phyloP scores from a whole-genome alignment of 2,797 vertebrate species.

The Selene dorsalis region DNA sequence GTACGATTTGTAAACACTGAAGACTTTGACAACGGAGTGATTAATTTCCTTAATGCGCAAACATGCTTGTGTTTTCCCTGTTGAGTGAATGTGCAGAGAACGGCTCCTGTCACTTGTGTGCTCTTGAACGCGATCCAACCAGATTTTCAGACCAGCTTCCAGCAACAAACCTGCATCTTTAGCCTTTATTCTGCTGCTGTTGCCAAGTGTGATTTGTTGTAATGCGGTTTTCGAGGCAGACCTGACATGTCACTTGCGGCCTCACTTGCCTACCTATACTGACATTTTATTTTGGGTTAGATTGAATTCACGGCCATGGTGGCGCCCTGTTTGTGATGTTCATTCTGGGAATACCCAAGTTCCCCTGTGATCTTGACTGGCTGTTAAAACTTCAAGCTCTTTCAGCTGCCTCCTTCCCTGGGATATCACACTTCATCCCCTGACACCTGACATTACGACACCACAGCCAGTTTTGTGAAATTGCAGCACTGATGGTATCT shows the following conservation, averaged over 20 bases:
- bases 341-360: slow-evolving; percentile 36
- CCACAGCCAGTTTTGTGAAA: slow-evolving; percentile 42
- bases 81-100: background rate
- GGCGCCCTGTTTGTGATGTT: slow-evolving; percentile 28
- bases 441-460: slow-evolving; percentile 55
- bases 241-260: slow-evolving; percentile 20
- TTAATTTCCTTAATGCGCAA: slow-evolving; percentile 34
- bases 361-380: slow-evolving; percentile 48
- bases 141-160: slow-evolving; percentile 4
- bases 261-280: slow-evolving; percentile 20
- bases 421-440: slow-evolving; percentile 40
- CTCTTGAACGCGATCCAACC: background rate
- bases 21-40: slow-evolving; percentile 35
- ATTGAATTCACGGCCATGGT: slow-evolving; percentile 39
- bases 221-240: slow-evolving; percentile 21
- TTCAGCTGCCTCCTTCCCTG: slow-evolving; percentile 25
- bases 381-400: slow-evolving; percentile 45
- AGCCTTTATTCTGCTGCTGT: slow-evolving; percentile 4
- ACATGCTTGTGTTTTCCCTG: slow-evolving; percentile 27
- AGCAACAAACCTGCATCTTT: background rate
- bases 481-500: slow-evolving; percentile 20
- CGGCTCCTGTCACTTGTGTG: slow-evolving; percentile 8
- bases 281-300: slow-evolving; percentile 41
- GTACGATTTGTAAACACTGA: slow-evolving; percentile 50
- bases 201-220: slow-evolving; percentile 42